Percentiles rank a stretch among this genome's conserved stretches.
These are phyloP conservation scores for Tromatobia lineatoria DNA, from an alignment of 2,888 invertebrate genomes.

Conservation along the genomic window DNA sequence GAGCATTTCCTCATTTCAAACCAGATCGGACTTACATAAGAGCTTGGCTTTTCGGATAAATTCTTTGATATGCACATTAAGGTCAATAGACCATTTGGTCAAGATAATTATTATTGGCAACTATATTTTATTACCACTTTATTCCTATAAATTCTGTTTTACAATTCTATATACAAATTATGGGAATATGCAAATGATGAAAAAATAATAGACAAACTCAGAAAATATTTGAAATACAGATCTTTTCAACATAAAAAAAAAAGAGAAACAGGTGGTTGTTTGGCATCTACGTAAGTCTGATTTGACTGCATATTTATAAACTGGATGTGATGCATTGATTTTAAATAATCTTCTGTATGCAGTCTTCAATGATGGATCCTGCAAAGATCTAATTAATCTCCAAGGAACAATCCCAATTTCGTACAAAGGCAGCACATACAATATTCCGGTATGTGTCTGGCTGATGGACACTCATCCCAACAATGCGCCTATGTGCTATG, in stretches of 20 bases:
- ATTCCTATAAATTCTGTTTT: no score
- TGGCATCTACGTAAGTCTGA: neutral
- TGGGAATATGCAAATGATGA: no score
- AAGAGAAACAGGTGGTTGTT: no score
- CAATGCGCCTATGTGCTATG: slow-evolving; percentile 97
- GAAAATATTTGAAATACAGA: slow-evolving; percentile 7
- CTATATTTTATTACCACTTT: no score
- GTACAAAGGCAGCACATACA: slow-evolving; percentile 95
- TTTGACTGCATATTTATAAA: slow-evolving; percentile 59
- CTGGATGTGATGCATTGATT: neutral
- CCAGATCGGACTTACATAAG: no score
- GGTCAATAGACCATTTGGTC: no score
- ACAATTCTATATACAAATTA: neutral
- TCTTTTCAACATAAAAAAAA: neutral
- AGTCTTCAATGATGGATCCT: slow-evolving; percentile 96
- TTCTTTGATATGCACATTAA: no score
- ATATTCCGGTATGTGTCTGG: slow-evolving; percentile 99
- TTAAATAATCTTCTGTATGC: slow-evolving; percentile 44
- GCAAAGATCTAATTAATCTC: slow-evolving; percentile 93
- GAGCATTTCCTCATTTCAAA: slow-evolving; percentile 78
- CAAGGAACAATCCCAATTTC: slow-evolving; percentile 97
- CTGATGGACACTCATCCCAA: slow-evolving; percentile 98
- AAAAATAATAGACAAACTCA: no score
- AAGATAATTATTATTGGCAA: no score
- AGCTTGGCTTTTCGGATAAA: no score